Evolutionary conservation across 2,113 vertebrate species (phyloP), one percentile per base, ranked within the genome.

Genomic region (Nothocercus julius): DNA sequence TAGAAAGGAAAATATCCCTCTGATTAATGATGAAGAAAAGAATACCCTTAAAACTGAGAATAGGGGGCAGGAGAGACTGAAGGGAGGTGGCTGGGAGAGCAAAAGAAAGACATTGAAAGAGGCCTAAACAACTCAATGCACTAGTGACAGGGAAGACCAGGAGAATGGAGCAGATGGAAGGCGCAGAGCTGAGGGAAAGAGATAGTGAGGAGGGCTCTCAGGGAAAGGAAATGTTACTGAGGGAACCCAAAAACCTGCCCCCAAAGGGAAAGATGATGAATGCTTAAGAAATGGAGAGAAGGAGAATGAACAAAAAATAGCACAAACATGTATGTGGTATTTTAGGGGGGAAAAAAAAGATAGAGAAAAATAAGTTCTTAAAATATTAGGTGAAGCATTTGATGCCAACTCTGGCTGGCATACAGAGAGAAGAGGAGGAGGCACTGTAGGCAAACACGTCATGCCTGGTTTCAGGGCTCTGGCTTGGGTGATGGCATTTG

Each of bases 21-120:
- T 95, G 84, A 89, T 91, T 93, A 94, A 75, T 53, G 58, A 40
- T 86, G 83, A 92, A 87, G 79, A 91, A 94, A 88, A 73, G 49
- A 93, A 64, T 93, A 81, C 9, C 66, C 51, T 68, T 96, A 95
- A 97, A 94, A 91, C 75, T 85, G 84, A 76, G 40, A 89, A 82
- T 67, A 92, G 45, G 67, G 96, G 64, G 49, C 78, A 93, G 72
- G 44, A 0, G 20, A 59, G 87, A 61, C 81, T 77, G 75, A 88
- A 62, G 32, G 30, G 69, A 62, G 69, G 93, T 89, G n/a, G 19
- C 47, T 77, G 79, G 62, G 78, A 86, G 32, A 75, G 47, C 82
- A 34, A 95, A 95, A 96, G 83, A 87, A 81, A 82, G 68, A 90
- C 76, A 92, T 95, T 79, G 95, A 85, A 93, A 82, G 82, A 94